Percentiles rank a stretch among this genome's conserved stretches.
These are phyloP conservation scores for Halictus rubicundus DNA, from an alignment of 1,140 invertebrate species.

Conservation along the genomic window DNA sequence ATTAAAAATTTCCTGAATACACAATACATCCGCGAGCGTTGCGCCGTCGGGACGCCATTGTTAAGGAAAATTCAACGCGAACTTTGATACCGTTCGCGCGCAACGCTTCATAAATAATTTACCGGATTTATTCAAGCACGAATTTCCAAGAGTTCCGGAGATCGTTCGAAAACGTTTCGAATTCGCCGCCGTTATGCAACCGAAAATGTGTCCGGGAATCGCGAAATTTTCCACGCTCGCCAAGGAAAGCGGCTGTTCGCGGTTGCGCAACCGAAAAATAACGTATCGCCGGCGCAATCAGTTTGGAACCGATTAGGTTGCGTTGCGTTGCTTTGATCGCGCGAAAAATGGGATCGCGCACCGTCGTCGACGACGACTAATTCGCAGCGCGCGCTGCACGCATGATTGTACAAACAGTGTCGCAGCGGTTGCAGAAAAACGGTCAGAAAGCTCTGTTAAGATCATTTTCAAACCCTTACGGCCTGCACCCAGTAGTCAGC, in stretches of 20 bases:
- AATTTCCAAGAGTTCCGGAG: neutral
- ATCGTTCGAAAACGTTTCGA: neutral
- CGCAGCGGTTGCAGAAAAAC: no score
- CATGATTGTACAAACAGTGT: no score
- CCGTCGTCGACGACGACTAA: neutral
- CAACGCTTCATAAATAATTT: neutral
- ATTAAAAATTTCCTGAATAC: no score
- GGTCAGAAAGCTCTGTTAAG: no score
- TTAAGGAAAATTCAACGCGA: no score
- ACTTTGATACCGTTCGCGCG: no score
- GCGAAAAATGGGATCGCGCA: no score
- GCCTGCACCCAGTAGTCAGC: no score
- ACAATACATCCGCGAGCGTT: no score
- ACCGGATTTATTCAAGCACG: neutral
- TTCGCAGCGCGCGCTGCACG: neutral
- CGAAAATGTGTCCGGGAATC: neutral
- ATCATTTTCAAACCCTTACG: no score
- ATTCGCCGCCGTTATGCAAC: neutral
- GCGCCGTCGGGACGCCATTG: no score
- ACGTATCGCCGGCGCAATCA: neutral
- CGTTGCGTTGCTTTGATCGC: no score
- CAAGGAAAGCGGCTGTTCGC: neutral
- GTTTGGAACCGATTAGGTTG: neutral
- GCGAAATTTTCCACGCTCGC: neutral
- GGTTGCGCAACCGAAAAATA: constrained; percentile 20